phyloP scores from a whole-genome alignment of 2,113 vertebrate species.

The Anas platyrhynchos region DNA sequence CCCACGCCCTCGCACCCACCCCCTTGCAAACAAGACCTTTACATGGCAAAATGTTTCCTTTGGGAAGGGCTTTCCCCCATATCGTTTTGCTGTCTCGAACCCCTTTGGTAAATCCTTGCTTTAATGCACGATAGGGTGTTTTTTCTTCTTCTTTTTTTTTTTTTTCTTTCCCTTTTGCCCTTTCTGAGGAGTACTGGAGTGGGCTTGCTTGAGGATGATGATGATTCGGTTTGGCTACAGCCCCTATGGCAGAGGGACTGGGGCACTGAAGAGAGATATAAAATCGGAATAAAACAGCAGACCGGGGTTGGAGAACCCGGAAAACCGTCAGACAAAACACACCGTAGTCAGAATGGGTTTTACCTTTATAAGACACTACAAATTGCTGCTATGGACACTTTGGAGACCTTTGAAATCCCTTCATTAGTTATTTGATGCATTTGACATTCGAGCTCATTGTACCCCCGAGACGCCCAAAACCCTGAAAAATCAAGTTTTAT shows the following conservation, averaged over 20 bases:
- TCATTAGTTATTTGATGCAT: slow-evolving; percentile 60
- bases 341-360: background rate
- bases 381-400: slow-evolving; percentile 29
- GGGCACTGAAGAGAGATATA: rapidly evolving
- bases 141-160: background rate
- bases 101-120: background rate
- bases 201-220: background rate
- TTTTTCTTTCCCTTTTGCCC: background rate
- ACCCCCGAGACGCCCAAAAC: slow-evolving; percentile 55
- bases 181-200: background rate
- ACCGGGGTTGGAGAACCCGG: background rate
- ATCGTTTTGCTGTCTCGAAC: background rate
- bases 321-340: slow-evolving; percentile 39
- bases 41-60: background rate
- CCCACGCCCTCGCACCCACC: background rate
- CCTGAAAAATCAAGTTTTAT: slow-evolving; percentile 71
- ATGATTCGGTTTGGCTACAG: background rate
- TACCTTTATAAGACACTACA: slow-evolving; percentile 23
- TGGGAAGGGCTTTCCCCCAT: background rate
- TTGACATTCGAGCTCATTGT: slow-evolving; percentile 47
- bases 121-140: background rate
- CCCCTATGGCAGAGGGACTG: background rate
- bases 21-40: background rate
- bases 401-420: slow-evolving; percentile 41
- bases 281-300: background rate